Conservation (phyloP, 2,797 vertebrate genomes). For the Helicolenus hilgendorfi region DNA sequence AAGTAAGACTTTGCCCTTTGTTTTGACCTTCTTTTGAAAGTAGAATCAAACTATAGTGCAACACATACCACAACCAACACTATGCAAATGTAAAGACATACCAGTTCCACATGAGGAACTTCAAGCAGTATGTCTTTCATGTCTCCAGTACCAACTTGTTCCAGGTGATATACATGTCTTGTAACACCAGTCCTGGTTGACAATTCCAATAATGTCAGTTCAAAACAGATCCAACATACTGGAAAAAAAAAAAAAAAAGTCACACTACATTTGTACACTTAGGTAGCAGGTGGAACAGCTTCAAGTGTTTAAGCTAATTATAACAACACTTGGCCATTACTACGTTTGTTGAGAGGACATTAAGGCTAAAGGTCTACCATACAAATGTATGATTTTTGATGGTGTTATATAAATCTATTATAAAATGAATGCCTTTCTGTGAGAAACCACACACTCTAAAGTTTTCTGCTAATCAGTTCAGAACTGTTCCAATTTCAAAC, state of each 20-base stretch:
- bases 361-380: background rate
- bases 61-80: background rate
- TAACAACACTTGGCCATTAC: background rate
- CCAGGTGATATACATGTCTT: background rate
- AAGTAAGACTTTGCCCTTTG: constrained; percentile 9
- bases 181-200: background rate
- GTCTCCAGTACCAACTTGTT: background rate
- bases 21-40: constrained; percentile 10
- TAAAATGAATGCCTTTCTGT: background rate
- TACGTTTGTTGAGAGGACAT: background rate
- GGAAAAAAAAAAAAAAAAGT: background rate
- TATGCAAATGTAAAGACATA: background rate
- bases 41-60: background rate
- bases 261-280: background rate
- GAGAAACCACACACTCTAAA: background rate
- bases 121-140: background rate
- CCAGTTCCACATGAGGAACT: background rate
- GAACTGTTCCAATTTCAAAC: background rate
- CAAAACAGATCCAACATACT: background rate
- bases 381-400: background rate
- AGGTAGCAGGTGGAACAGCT: background rate
- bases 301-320: background rate
- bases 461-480: background rate
- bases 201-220: background rate
- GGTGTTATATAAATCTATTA: background rate